Base-by-base conservation (phyloP, 1,140 invertebrate genomes). In the Augochlora pura region DNA sequence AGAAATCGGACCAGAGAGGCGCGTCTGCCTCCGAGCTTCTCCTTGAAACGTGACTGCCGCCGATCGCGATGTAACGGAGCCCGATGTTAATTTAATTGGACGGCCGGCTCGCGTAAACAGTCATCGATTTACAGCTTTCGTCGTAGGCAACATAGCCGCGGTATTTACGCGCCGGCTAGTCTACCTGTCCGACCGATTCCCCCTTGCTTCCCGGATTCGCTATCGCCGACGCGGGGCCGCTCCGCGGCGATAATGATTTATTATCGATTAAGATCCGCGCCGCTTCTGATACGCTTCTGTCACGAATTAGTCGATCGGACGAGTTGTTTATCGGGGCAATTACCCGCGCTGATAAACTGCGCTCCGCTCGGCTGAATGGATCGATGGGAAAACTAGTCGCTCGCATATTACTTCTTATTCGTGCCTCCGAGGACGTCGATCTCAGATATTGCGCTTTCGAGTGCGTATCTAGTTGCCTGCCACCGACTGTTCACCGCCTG, bases 21-120 rank as follows among this genome's bases (percentile, higher is more conserved):
- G 57, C 67, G 81, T 84, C 81, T 87, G 69, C 67, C 64, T 69
- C 59, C 60, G 54, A 77, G 70, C 71, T 79, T 87, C 75, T 73
- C 52, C 21, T 72, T 42, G 65, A 60, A 81, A 80, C 84, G 57
- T 79, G 80, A 81, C 60, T 79, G 59, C 72, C 60, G 72, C 46
- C 78, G 67, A 75, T 77, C 67, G 59, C 65, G 32, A 32, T 39
- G 66, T 42, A 60, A 57, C 60, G 59, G 62, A 69, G 38, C 52
- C 49, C 42, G 25, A 70, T 86, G 82, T 84, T 88, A 86, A 88
- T 88, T 88, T 86, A 88, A 88, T 88, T 87, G 80, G 78, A 73
- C 52, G 71, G 49, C 66, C 69, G 65, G 62, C 72, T 59, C n/a
- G 54, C 66, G 66, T 77, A 81, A 87, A 80, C 81, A 84, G 66